phyloP scores from a whole-genome alignment of 2,113 vertebrate species.

The Eublepharis macularius region DNA sequence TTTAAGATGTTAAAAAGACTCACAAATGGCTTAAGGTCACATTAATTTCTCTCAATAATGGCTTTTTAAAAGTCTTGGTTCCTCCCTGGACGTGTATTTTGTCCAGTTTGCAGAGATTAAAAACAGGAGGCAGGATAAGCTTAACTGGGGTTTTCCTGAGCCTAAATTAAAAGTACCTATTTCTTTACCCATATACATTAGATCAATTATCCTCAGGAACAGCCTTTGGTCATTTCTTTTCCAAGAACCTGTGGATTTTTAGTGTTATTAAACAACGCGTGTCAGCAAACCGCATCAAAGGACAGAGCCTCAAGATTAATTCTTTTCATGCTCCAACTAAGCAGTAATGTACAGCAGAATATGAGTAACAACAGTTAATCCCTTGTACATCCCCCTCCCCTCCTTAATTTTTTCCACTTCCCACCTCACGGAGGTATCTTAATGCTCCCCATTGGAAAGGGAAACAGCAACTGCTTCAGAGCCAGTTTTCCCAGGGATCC shows the following conservation, averaged over 20 bases:
- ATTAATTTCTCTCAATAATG: slow-evolving; percentile 33
- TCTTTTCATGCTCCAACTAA: slow-evolving; percentile 59
- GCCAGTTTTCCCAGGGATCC: slow-evolving; percentile 83
- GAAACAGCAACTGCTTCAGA: slow-evolving; percentile 80
- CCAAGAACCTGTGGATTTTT: slow-evolving; percentile 49
- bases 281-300: slow-evolving; percentile 46
- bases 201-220: not conserved
- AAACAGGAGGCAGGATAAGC: not conserved
- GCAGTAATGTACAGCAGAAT: slow-evolving; percentile 62
- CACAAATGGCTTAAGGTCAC: slow-evolving; percentile 39
- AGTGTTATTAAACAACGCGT: slow-evolving; percentile 61
- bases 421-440: slow-evolving; percentile 73
- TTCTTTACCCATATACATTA: slow-evolving; percentile 24
- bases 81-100: not conserved
- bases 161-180: slow-evolving; percentile 28
- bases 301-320: slow-evolving; percentile 50
- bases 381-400: slow-evolving; percentile 56
- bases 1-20: not conserved
- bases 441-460: slow-evolving; percentile 85
- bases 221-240: slow-evolving; percentile 53
- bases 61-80: not conserved
- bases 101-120: slow-evolving; percentile 1
- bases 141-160: slow-evolving; percentile 17
- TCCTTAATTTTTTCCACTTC: slow-evolving; percentile 58
- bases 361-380: slow-evolving; percentile 63